Percentiles rank a stretch among this genome's conserved stretches.
Conservation (phyloP, 2,888 invertebrate genomes). For the Glaucopsyche alexis region DNA sequence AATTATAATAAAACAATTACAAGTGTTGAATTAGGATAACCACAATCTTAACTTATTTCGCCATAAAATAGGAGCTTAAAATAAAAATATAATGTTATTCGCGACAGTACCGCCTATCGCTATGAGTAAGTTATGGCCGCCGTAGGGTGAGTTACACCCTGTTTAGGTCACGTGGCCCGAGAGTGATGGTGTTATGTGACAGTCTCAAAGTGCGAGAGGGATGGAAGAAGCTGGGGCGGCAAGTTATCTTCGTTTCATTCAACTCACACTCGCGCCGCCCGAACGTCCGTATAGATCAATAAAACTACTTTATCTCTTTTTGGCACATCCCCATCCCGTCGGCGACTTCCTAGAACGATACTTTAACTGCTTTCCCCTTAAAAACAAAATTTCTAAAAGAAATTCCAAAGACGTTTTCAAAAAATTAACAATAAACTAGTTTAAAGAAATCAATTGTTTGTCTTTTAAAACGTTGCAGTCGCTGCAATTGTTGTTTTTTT, state of each 20-base stretch:
- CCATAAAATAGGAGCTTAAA: conserved; percentile 42
- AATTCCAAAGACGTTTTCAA: conserved; percentile 37
- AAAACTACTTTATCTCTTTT: conserved; percentile 82
- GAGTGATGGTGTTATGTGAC: conserved; percentile 59
- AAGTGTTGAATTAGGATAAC: not conserved
- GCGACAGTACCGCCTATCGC: conserved; percentile 78
- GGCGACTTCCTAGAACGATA: conserved; percentile 74
- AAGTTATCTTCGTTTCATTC: conserved; percentile 81
- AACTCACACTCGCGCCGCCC: conserved; percentile 77
- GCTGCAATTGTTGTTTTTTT: conserved; percentile 68
- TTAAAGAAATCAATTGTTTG: conserved; percentile 43
- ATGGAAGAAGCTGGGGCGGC: conserved; percentile 72
- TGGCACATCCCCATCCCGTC: conserved; percentile 79
- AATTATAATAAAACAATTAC: too few relatives aligned
- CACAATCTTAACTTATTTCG: conserved; percentile 13
- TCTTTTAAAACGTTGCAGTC: conserved; percentile 52
- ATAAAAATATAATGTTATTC: conserved; percentile 66
- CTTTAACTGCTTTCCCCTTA: conserved; percentile 63
- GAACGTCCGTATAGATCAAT: conserved; percentile 81
- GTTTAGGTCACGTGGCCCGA: conserved; percentile 79
- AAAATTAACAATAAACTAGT: conserved; percentile 45
- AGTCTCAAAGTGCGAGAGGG: conserved; percentile 52
- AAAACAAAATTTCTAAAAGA: conserved; percentile 43
- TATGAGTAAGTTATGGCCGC: conserved; percentile 80
- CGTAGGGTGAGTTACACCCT: conserved; percentile 81